Base-by-base conservation (phyloP, 2,113 vertebrate genomes). In the Xiphophorus maculatus region DNA sequence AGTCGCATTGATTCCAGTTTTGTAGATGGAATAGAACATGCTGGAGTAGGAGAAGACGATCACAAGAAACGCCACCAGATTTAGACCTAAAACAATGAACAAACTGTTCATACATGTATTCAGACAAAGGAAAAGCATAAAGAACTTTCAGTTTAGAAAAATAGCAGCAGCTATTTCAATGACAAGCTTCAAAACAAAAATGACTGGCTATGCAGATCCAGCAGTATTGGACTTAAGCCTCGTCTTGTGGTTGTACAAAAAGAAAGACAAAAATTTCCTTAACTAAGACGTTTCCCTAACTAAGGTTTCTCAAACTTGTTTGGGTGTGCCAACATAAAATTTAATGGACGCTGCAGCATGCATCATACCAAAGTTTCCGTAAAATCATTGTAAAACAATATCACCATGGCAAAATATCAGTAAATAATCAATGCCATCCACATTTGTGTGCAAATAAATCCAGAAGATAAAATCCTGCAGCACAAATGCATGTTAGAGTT, bases 21-120 rank as follows among this genome's bases (percentile, higher is more conserved):
- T 94, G 60, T 95, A 87, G 90, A 95, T 90, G 66, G 93, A 96
- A 88, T 74, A 95, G 91, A 96, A 95, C 90, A 94, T 96, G 33
- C 91, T 94, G 80, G 94, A 87, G 51, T 96, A 92, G 79, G 89
- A 94, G 90, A 94, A 77, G 40, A 94, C 69, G 4, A 88, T 95
- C 83, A 93, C 92, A 81, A 95, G 90, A 82, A 95, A 96, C 1
- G 94, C 92, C 86, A 94, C 90, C 84, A 96, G 83, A 77, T 96
- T 96, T 74, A 96, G 87, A 83, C 93, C 91, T 97, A 77, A 48
- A 83, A 66, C 79, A 68, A 74, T 10, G 33, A 13, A 84, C 35
- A 77, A 44, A 29, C 4, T 63, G 60, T 71, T 79, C 48, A 82
- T 15, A 72, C 12, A 19, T 27, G n/a, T 35, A 29, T 35, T 28